Evolutionary conservation across 2,113 vertebrate genomes (phyloP).

Genomic region (Odocoileus hemionus): DNA sequence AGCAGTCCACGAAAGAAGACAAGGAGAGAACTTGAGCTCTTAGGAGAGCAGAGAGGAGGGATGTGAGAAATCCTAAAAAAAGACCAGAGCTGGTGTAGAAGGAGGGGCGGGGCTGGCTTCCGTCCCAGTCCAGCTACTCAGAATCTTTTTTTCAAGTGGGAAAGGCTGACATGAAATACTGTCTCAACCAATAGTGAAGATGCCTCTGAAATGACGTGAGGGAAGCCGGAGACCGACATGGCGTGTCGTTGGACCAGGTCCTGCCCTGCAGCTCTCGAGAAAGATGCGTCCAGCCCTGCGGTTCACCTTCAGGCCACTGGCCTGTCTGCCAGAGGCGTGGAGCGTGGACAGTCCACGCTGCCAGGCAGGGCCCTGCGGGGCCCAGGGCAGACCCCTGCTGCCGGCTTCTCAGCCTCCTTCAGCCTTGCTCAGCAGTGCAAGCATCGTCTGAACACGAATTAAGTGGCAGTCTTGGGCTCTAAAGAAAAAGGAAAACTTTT

Average conservation of each 20-base stretch:
- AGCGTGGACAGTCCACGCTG: accelerated
- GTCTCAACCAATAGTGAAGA: not conserved
- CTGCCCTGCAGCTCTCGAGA: not conserved
- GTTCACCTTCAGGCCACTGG: accelerated
- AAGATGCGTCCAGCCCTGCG: accelerated
- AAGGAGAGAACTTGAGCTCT: not conserved
- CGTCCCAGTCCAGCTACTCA: not conserved
- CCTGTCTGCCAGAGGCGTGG: accelerated
- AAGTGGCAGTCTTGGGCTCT: not conserved
- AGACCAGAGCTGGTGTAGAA: not conserved
- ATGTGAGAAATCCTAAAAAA: conserved; percentile 32
- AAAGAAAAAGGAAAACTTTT: not conserved
- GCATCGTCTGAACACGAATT: not conserved
- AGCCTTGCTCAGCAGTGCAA: not conserved
- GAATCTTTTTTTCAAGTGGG: not conserved
- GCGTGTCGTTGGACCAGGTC: not conserved
- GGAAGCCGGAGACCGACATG: not conserved
- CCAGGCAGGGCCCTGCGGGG: not conserved
- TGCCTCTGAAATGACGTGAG: not conserved
- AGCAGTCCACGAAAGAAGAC: not conserved
- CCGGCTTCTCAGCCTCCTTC: not conserved
- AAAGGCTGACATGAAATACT: not conserved
- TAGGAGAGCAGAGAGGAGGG: not conserved
- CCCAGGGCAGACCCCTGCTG: not conserved
- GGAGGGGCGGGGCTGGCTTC: not conserved